Evolutionary conservation across 2,888 invertebrate species (phyloP), one percentile per base, ranked within the genome.

Genomic region (Taphrorychus bicolor): DNA sequence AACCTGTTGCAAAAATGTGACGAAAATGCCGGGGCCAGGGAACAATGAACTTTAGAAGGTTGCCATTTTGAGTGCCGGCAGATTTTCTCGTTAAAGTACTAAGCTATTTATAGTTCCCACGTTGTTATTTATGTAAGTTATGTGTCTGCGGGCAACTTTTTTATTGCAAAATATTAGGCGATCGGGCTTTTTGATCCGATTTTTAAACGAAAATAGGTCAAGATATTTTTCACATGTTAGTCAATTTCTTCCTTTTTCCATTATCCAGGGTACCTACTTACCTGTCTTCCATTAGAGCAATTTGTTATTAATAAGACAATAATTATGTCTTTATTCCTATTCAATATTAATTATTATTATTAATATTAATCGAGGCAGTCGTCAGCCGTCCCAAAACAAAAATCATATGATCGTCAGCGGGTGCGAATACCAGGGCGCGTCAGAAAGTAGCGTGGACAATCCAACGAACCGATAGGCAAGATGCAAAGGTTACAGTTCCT

Each of bases 1-100:
- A 66, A 66, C 66, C 66, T 66, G 66, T 65, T 65, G 65, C 65
- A 54, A 67, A 66, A 61, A 49, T 66, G 57, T 59, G 61, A 62
- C 67, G 62, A 59, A 67, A 66, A 62, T 40, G 54, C 51, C 52
- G 40, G 41, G 14, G 58, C 56, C 54, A 51, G 60, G 59, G 66
- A 66, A 66, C 67, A 67, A 67, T 67, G 67, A 67, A 67, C 67
- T 67, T 69, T 64, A 59, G 63, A 67, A 67, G 69, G 69, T 64
- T 69, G 64, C 69, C 69, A 69, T 69, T 64, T 69, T 69, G 64
- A 63, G 63, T 21, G 57, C 69, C 69, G 64, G 69, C 69, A 64
- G 61, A 63, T 69, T 62, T 62, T 62, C 58, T 59, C 62, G 48
- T 62, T 59, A 52, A 66, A 66, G 45, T 61, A 45, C 61, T 52